Conservation (phyloP, 1,140 invertebrate species). For the Pectinophora gossypiella region DNA sequence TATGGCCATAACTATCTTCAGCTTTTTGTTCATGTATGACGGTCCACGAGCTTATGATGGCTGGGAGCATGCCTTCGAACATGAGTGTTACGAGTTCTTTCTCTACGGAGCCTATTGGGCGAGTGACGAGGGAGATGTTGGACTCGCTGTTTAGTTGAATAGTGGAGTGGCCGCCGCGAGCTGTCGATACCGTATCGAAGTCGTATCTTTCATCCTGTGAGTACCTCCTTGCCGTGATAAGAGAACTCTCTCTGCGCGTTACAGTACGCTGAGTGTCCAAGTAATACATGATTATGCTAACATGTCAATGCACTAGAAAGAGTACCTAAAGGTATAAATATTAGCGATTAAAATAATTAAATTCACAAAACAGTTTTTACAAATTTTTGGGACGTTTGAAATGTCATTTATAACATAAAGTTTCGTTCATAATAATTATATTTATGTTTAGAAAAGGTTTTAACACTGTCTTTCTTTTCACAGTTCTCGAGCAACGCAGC, state of each 20-base stretch:
- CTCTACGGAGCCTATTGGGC: constrained; percentile 37
- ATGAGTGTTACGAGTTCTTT: constrained; percentile 52
- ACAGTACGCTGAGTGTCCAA: constrained; percentile 38
- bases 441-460: too few species aligned
- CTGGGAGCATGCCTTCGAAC: constrained; percentile 53
- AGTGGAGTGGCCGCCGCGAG: constrained; percentile 32
- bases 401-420: too few species aligned
- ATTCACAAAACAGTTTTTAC: too few species aligned
- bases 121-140: constrained; percentile 13
- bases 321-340: too few species aligned
- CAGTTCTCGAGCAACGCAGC: too few species aligned
- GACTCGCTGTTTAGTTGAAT: constrained; percentile 29
- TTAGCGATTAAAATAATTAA: too few species aligned
- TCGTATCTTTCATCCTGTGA: constrained; percentile 20
- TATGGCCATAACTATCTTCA: constrained; percentile 20
- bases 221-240: constrained; percentile 17
- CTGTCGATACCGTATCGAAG: constrained; percentile 21
- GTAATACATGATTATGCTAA: constrained; percentile 42
- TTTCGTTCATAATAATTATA: too few species aligned
- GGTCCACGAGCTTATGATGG: constrained; percentile 53
- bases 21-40: constrained; percentile 30
- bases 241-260: constrained; percentile 44
- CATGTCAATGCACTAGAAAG: too few species aligned
- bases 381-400: too few species aligned
- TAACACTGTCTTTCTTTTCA: too few species aligned